Base-by-base conservation (phyloP, 2,113 vertebrate species). In the Oreocharis arfaki region DNA sequence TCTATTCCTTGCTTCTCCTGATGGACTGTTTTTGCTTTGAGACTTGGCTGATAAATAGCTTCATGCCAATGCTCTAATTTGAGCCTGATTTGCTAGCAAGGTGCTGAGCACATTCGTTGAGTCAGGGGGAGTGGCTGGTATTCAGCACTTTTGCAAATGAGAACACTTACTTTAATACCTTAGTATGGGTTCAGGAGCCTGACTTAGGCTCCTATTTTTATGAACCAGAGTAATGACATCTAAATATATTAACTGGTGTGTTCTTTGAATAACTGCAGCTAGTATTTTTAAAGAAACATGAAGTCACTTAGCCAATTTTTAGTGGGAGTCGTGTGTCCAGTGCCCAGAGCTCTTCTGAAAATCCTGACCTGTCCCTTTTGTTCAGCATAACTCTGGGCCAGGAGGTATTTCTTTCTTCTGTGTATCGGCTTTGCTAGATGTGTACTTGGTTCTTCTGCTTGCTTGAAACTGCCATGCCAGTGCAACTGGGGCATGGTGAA, bases 81-180 rank as follows among this genome's bases (percentile, higher is more conserved):
- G 71, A 61, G 67, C 47, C 42, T 64, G 82, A 55, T 74, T 88
- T 94, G 37, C 56, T 49, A 77, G 79, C 64, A 75, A 93, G 92
- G 90, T 91, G 85, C 79, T 78, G 71, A 93, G 90, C 33, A 39
- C 55, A 46, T 60, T 75, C 0, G 0, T 47, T 90, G 92, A 93
- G 64, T 88, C 92, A 94, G 47, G 93, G 76, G 95, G 82, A 95
- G 90, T 50, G 90, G 75, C 33, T 93, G 71, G 33, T 76, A 47
- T 93, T 95, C 95, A 95, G 89, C 89, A 91, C 63, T 96, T 95
- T n/a, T 63, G 69, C 71, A 93, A 94, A 90, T 47, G 27, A 49
- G 59, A 47, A 47, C 1, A 18, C 64, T 94, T 93, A 89, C 50
- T 70, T 95, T 85, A 86, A 6, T 84, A 59, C 59, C 52, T 93